These are phyloP conservation scores for Chrysina gloriosa DNA, from an alignment of 2,888 invertebrate species.

Conservation along the genomic window DNA sequence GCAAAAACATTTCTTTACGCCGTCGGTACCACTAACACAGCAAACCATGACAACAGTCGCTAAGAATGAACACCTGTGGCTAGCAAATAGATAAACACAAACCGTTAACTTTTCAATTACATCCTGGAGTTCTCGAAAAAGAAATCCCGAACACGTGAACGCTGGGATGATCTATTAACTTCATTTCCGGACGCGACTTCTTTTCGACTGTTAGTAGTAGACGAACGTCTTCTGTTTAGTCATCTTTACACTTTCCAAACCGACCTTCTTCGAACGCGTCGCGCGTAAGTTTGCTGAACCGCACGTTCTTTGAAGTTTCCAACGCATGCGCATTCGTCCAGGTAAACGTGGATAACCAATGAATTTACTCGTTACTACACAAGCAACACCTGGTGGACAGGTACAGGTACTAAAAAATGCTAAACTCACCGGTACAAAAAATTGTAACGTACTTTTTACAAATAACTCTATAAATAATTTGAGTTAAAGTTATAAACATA, in stretches of 20 bases:
- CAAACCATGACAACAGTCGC: constrained; percentile 31
- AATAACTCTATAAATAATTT: background rate
- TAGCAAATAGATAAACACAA: constrained; percentile 47
- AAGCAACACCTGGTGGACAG: constrained; percentile 41
- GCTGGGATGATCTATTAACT: background rate
- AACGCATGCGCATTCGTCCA: constrained; percentile 39
- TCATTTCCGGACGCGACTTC: constrained; percentile 10
- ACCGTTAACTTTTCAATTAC: constrained; percentile 43
- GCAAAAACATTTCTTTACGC: constrained; percentile 7
- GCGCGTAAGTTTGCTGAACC: constrained; percentile 45
- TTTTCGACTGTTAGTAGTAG: background rate
- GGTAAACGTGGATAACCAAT: constrained; percentile 32
- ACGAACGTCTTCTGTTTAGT: constrained; percentile 15
- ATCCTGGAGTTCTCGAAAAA: constrained; percentile 31
- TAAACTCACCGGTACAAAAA: too few relatives aligned
- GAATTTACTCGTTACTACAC: constrained; percentile 17
- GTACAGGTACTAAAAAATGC: constrained; percentile 27
- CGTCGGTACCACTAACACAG: constrained; percentile 9
- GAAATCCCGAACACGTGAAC: background rate
- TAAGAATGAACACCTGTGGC: constrained; percentile 50
- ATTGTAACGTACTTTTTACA: too few relatives aligned
- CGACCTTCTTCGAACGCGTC: constrained; percentile 37
- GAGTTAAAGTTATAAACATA: background rate
- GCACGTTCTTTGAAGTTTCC: constrained; percentile 40
- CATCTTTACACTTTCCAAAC: constrained; percentile 31